Conservation (phyloP, 2,113 vertebrate genomes). For the Taurulus bubalis region DNA sequence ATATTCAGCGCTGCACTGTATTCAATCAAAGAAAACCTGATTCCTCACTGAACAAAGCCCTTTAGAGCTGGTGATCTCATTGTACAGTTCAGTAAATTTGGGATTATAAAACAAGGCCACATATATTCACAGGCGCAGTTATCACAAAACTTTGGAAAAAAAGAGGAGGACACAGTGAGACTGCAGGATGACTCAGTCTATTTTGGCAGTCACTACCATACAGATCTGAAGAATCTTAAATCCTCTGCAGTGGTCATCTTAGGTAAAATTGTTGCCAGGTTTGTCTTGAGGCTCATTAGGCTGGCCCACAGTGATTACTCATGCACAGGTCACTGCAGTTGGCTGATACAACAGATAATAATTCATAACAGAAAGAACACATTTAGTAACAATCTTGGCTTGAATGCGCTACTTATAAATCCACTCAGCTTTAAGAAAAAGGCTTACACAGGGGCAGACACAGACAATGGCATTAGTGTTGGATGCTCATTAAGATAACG, state of each 20-base stretch:
- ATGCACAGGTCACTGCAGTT: slow-evolving; percentile 53
- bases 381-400: slow-evolving; percentile 57
- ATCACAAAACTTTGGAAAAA: slow-evolving; percentile 37
- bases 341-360: slow-evolving; percentile 56
- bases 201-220: slow-evolving; percentile 42
- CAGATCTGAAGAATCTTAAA: slow-evolving; percentile 66
- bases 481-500: slow-evolving; percentile 79
- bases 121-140: slow-evolving; percentile 40
- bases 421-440: slow-evolving; percentile 62
- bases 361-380: slow-evolving; percentile 44
- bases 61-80: slow-evolving; percentile 52
- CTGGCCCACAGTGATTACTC: slow-evolving; percentile 40
- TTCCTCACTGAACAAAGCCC: slow-evolving; percentile 51
- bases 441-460: slow-evolving; percentile 55
- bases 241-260: slow-evolving; percentile 57
- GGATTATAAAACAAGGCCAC: slow-evolving; percentile 57
- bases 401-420: slow-evolving; percentile 57
- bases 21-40: slow-evolving; percentile 52
- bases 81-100: slow-evolving; percentile 52
- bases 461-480: slow-evolving; percentile 75
- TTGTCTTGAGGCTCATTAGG: slow-evolving; percentile 61
- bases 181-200: slow-evolving; percentile 59
- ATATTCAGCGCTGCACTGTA: slow-evolving; percentile 37
- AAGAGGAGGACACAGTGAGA: slow-evolving; percentile 53
- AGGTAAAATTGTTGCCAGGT: slow-evolving; percentile 58